Percentiles rank a stretch among this genome's conserved stretches.
phyloP scores from a whole-genome alignment of 1,140 invertebrate species.

The Schlechtendalia chinensis region DNA sequence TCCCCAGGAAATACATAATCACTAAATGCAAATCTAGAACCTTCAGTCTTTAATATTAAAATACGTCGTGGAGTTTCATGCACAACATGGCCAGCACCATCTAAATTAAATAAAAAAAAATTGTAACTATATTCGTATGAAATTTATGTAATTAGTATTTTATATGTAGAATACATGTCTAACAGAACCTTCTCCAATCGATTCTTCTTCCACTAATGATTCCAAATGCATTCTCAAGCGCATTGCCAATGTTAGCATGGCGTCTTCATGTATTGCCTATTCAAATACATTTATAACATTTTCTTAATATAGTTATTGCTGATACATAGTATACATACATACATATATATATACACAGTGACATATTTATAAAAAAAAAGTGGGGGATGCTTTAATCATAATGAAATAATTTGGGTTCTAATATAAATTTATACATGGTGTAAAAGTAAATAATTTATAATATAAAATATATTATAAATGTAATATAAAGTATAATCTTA shows the following conservation, averaged over 20 bases:
- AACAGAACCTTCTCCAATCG: constrained; percentile 28
- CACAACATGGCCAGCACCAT: not conserved
- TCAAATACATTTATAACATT: not conserved
- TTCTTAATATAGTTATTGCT: no score
- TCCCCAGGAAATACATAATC: constrained; percentile 45
- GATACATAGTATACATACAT: no score
- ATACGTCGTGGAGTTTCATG: constrained; percentile 42
- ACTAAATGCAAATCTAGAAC: constrained; percentile 44
- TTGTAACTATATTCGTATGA: not conserved
- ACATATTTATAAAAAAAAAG: no score
- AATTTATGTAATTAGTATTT: not conserved
- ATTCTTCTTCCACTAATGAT: constrained; percentile 43
- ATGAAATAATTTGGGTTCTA: no score
- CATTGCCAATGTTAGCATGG: constrained; percentile 21
- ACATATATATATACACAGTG: no score
- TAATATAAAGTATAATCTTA: no score
- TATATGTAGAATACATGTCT: not conserved
- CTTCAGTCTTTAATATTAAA: constrained; percentile 41
- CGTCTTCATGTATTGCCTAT: constrained; percentile 34
- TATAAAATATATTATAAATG: no score
- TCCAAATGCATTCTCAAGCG: constrained; percentile 48
- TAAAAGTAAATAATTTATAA: no score
- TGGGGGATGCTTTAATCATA: no score
- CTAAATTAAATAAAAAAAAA: constrained; percentile 13
- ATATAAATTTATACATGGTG: no score